These are phyloP conservation scores for Eristalis intricaria DNA, from an alignment of 2,888 invertebrate species.

Conservation along the genomic window DNA sequence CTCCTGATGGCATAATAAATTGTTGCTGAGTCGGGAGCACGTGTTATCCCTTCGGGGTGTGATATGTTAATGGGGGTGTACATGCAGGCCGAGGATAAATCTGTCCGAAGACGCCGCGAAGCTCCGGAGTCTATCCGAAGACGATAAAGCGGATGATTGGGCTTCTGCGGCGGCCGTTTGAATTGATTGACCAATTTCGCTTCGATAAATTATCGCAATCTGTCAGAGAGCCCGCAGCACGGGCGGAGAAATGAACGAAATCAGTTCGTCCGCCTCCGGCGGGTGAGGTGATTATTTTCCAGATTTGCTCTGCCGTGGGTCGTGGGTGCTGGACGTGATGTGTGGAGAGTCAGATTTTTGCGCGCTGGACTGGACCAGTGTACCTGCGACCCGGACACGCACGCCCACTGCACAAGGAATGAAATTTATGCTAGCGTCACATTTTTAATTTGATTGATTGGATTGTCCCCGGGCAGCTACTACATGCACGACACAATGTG, in stretches of 20 bases:
- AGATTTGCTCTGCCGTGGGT: neutral
- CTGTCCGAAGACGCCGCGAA: neutral
- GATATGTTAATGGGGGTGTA: conserved; percentile 28
- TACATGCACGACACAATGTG: neutral
- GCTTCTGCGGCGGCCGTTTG: conserved; percentile 30
- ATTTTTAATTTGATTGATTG: conserved; percentile 67
- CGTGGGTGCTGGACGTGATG: neutral
- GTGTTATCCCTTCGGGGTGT: conserved; percentile 29
- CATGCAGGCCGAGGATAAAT: conserved; percentile 22
- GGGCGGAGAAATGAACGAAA: conserved; percentile 10
- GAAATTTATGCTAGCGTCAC: conserved; percentile 40
- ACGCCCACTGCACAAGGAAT: conserved; percentile 31
- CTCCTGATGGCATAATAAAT: conserved; percentile 44
- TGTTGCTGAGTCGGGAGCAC: conserved; percentile 24
- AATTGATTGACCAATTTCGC: conserved; percentile 58
- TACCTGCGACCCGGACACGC: neutral
- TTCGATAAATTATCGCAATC: conserved; percentile 35
- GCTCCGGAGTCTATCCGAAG: conserved; percentile 16
- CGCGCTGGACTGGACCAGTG: neutral
- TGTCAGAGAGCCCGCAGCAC: conserved; percentile 7
- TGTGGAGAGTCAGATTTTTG: conserved; percentile 19
- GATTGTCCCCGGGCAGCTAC: conserved; percentile 12
- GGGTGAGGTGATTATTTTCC: conserved; percentile 44
- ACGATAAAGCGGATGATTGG: neutral
- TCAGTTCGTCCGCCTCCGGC: conserved; percentile 19